These are phyloP conservation scores for Ferrisia virgata DNA, from an alignment of 2,888 invertebrate genomes.

Conservation along the genomic window DNA sequence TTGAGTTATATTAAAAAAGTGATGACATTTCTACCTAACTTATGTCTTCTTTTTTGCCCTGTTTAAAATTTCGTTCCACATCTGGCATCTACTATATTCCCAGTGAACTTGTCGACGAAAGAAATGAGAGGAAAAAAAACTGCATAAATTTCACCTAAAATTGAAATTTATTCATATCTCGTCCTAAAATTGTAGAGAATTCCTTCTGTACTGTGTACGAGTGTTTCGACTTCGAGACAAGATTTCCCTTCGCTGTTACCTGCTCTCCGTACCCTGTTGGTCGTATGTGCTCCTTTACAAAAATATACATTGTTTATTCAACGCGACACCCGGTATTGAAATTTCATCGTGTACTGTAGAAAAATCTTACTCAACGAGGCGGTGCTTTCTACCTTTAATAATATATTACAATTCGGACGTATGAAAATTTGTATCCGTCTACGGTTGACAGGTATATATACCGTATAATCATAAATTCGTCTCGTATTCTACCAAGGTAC, in stretches of 20 bases:
- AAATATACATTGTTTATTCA: neutral
- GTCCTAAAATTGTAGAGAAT: neutral
- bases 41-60: neutral
- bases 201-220: neutral
- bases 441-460: slow-evolving; percentile 17
- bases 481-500: neutral
- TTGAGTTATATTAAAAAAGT: too few relatives aligned
- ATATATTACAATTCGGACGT: neutral
- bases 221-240: neutral
- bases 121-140: neutral
- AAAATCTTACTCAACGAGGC: neutral
- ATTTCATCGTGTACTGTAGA: neutral
- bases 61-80: neutral
- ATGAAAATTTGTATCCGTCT: neutral
- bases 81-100: neutral
- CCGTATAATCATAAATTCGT: slow-evolving; percentile 6
- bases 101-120: neutral
- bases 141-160: neutral
- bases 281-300: neutral
- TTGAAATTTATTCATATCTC: neutral
- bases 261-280: neutral
- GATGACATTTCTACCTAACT: too few relatives aligned
- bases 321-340: neutral
- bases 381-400: neutral
- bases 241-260: neutral